phyloP scores from a whole-genome alignment of 2,888 invertebrate species.

The Perdita meconis region DNA sequence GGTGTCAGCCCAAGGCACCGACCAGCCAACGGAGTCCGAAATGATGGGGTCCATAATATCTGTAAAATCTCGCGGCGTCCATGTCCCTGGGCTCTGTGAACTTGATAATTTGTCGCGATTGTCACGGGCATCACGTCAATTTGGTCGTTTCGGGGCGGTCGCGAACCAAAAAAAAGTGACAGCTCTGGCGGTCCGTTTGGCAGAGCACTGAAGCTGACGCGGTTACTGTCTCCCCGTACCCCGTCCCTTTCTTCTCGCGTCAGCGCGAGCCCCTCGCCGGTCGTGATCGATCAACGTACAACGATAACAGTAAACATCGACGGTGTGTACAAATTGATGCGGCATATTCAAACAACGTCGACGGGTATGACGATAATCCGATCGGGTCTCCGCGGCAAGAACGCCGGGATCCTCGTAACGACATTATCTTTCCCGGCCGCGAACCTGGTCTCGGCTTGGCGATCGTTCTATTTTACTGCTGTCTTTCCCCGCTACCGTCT shows the following conservation, averaged over 20 bases:
- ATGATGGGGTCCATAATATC: constrained; percentile 72
- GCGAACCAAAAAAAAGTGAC: constrained; percentile 68
- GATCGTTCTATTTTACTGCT: constrained; percentile 24
- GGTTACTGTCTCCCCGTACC: not conserved
- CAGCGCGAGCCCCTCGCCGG: not conserved
- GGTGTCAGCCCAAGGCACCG: constrained; percentile 22
- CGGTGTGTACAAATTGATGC: constrained; percentile 65
- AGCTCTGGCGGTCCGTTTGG: constrained; percentile 74
- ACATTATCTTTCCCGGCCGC: constrained; percentile 49
- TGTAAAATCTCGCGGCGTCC: constrained; percentile 71
- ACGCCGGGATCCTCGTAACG: constrained; percentile 43
- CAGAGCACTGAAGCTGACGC: constrained; percentile 55
- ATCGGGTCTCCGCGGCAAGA: constrained; percentile 7
- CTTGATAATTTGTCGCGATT: constrained; percentile 69
- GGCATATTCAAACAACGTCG: constrained; percentile 55
- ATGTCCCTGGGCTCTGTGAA: constrained; percentile 65
- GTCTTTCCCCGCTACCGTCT: not conserved
- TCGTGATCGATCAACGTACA: constrained; percentile 65
- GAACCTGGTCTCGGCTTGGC: constrained; percentile 31
- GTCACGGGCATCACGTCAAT: constrained; percentile 71
- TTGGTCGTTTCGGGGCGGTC: constrained; percentile 54
- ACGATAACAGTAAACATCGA: constrained; percentile 68
- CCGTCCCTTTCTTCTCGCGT: constrained; percentile 7
- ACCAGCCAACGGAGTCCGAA: constrained; percentile 71
- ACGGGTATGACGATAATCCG: constrained; percentile 42